Evolutionary conservation across 1,140 invertebrate genomes (phyloP).

Genomic region (Stegodyphus mimosarum): DNA sequence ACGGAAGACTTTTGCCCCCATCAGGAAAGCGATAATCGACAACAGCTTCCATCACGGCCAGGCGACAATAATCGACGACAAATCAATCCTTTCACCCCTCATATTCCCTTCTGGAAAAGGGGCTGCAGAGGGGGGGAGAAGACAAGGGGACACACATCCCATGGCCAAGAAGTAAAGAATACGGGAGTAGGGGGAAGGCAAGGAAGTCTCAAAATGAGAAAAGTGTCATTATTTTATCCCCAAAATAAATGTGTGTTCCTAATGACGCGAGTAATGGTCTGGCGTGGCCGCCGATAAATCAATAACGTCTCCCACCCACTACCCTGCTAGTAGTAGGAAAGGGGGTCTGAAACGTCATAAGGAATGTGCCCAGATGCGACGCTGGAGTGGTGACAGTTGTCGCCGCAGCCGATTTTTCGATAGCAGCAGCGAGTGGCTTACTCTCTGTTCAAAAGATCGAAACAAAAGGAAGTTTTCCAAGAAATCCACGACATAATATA

Average conservation of each 20-base stretch:
- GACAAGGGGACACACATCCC: slow-evolving; percentile 1
- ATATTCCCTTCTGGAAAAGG: neutral
- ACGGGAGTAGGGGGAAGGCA: neutral
- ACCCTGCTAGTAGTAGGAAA: neutral
- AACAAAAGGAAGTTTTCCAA: no score
- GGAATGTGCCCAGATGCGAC: slow-evolving; percentile 48
- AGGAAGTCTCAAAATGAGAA: slow-evolving; percentile 55
- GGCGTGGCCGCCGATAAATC: slow-evolving; percentile 54
- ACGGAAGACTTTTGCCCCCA: slow-evolving; percentile 8
- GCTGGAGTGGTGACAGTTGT: slow-evolving; percentile 50
- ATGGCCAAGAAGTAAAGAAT: slow-evolving; percentile 49
- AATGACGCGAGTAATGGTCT: slow-evolving; percentile 59
- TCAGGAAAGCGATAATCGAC: slow-evolving; percentile 58
- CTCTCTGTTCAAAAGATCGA: no score
- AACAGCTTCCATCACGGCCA: slow-evolving; percentile 27
- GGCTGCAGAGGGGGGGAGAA: neutral
- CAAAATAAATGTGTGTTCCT: slow-evolving; percentile 59
- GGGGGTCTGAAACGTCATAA: slow-evolving; percentile 40
- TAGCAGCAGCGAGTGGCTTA: neutral
- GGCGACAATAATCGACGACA: slow-evolving; percentile 59
- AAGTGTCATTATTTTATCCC: slow-evolving; percentile 61
- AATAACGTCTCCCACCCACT: slow-evolving; percentile 10
- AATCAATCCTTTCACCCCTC: slow-evolving; percentile 53
- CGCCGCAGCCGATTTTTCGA: slow-evolving; percentile 56
- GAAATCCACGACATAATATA: no score